A percentile compares a stretch with the other conserved stretches of the same genome.
Conservation (phyloP, 2,797 vertebrate species). For the Alectoris magna region DNA sequence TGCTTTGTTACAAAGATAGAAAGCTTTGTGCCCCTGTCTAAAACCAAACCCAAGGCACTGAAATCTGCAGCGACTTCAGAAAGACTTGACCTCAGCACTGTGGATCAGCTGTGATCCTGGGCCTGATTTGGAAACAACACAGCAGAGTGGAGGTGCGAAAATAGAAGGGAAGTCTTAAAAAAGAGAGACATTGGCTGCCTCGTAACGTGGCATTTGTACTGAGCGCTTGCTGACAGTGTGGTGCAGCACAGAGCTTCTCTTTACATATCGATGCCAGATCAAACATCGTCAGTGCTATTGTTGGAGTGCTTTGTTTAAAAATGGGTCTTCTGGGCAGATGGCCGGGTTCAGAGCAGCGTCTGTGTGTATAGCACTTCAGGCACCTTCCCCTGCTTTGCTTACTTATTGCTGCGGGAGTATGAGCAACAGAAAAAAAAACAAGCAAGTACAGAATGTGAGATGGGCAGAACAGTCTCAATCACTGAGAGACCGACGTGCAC, state of each 20-base stretch:
- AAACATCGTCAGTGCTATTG: conserved; percentile 62
- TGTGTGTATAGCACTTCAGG: neutral
- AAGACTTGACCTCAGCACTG: neutral
- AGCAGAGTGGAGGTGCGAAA: fast-evolving
- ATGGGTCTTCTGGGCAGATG: conserved; percentile 38
- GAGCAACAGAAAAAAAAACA: neutral
- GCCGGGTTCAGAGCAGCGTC: neutral
- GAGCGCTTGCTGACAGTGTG: conserved; percentile 32
- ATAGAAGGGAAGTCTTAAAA: neutral
- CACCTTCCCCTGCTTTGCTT: neutral
- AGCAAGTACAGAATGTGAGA: neutral
- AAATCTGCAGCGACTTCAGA: neutral
- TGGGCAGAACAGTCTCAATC: neutral
- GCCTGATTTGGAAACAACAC: neutral
- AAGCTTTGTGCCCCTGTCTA: neutral
- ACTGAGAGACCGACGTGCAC: neutral
- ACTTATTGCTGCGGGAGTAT: neutral
- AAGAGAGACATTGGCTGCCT: neutral
- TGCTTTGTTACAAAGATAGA: neutral
- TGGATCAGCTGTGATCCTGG: neutral
- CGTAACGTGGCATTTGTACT: conserved; percentile 41
- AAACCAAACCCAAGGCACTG: neutral
- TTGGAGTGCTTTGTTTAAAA: conserved; percentile 56
- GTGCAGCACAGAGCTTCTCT: conserved; percentile 53
- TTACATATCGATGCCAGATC: conserved; percentile 41